Conservation (phyloP, 2,888 invertebrate species). For the Copidosoma aretas region DNA sequence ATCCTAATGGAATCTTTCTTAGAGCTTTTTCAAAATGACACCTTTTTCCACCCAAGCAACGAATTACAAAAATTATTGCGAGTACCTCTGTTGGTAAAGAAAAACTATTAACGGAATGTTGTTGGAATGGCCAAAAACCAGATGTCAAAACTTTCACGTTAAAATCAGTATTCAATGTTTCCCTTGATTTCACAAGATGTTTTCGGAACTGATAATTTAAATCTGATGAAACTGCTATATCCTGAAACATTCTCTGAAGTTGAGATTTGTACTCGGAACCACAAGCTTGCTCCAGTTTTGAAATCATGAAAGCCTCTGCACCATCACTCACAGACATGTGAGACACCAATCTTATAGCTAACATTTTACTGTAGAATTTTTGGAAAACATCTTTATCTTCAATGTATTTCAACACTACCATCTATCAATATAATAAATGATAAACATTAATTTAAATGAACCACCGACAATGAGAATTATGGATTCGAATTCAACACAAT, state of each 20-base stretch:
- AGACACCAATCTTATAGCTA: conserved; percentile 95
- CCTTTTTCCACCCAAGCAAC: too few relatives aligned
- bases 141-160: conserved; percentile 96
- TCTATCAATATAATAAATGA: conserved; percentile 67
- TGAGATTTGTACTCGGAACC: conserved; percentile 99
- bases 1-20: too few relatives aligned
- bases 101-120: conserved; percentile 90
- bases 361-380: conserved; percentile 99
- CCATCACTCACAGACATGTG: conserved; percentile 99
- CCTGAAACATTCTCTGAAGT: conserved; percentile 98
- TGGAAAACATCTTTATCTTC: conserved; percentile 99
- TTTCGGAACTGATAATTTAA: conserved; percentile 93
- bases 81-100: conserved; percentile 89
- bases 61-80: not conserved
- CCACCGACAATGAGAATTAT: not conserved
- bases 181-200: conserved; percentile 72
- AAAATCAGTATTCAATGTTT: conserved; percentile 91
- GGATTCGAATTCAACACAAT: conserved; percentile 27
- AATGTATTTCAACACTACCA: conserved; percentile 99
- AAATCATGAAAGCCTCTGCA: conserved; percentile 99
- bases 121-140: conserved; percentile 99
- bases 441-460: not conserved
- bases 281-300: conserved; percentile 98
- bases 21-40: too few relatives aligned
- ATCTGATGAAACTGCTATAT: conserved; percentile 97